Evolutionary conservation across 2,888 invertebrate genomes (phyloP).

Genomic region (Lymantria dispar): DNA sequence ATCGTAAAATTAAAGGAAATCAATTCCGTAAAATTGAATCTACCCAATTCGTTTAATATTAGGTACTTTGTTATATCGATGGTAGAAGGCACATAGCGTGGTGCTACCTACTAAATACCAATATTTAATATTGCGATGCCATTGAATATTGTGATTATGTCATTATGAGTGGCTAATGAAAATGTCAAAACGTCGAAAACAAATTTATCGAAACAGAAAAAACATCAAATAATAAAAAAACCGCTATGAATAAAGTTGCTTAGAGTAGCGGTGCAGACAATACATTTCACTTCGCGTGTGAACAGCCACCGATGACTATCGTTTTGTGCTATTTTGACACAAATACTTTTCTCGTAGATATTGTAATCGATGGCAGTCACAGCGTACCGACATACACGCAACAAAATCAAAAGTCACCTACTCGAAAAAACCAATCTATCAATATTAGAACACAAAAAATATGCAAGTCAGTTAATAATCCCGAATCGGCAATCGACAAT

Average conservation of each 20-base stretch:
- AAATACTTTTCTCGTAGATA: slow-evolving; percentile 61
- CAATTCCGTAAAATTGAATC: slow-evolving; percentile 73
- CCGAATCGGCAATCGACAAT: slow-evolving; percentile 81
- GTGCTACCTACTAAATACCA: slow-evolving; percentile 6
- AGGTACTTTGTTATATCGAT: slow-evolving; percentile 39
- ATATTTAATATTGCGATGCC: not conserved
- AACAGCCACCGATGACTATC: slow-evolving; percentile 65
- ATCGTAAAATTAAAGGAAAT: slow-evolving; percentile 78
- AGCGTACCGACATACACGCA: slow-evolving; percentile 52
- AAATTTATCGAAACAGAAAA: slow-evolving; percentile 43
- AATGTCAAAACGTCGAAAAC: slow-evolving; percentile 48
- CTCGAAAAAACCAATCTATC: slow-evolving; percentile 80
- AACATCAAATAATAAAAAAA: slow-evolving; percentile 44
- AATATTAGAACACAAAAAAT: slow-evolving; percentile 82
- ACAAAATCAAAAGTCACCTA: slow-evolving; percentile 68
- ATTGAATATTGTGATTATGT: not conserved
- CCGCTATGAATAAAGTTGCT: slow-evolving; percentile 50
- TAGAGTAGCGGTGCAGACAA: slow-evolving; percentile 50
- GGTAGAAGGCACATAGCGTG: slow-evolving; percentile 24
- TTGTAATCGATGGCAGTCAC: slow-evolving; percentile 63
- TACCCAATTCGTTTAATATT: slow-evolving; percentile 59
- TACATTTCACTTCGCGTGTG: slow-evolving; percentile 64
- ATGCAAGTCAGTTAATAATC: slow-evolving; percentile 83
- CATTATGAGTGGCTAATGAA: slow-evolving; percentile 37
- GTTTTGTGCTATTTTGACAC: slow-evolving; percentile 68